These are phyloP conservation scores for Pemphredon lugubris DNA, from an alignment of 2,888 invertebrate genomes.

Conservation along the genomic window DNA sequence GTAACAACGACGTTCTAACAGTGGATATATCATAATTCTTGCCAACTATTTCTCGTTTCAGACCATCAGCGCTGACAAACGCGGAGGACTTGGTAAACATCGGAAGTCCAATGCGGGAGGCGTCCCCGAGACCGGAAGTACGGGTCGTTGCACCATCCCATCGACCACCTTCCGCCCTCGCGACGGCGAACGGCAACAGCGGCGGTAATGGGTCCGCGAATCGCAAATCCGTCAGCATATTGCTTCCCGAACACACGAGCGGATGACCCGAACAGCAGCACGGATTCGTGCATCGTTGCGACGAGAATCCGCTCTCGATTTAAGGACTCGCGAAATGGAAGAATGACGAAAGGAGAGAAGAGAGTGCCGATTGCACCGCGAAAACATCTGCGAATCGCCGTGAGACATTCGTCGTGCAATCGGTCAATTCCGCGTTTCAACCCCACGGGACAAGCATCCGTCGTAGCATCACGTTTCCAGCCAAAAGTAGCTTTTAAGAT, in stretches of 20 bases:
- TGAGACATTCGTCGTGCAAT: constrained; percentile 8
- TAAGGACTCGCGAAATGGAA: constrained; percentile 33
- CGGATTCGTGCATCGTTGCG: constrained; percentile 75
- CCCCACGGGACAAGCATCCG: constrained; percentile 1
- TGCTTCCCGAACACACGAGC: constrained; percentile 74
- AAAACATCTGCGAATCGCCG: background rate
- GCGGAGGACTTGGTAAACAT: constrained; percentile 66
- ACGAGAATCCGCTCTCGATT: constrained; percentile 68
- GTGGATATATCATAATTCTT: too few relatives aligned
- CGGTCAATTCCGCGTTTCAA: background rate
- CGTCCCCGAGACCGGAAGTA: constrained; percentile 75
- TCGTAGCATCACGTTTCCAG: constrained; percentile 23
- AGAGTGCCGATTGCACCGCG: constrained; percentile 8
- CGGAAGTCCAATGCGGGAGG: constrained; percentile 67
- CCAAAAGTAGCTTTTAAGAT: constrained; percentile 21
- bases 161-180: constrained; percentile 64
- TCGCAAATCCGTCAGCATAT: constrained; percentile 79
- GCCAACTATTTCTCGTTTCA: constrained; percentile 51
- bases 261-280: constrained; percentile 75
- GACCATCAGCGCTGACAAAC: constrained; percentile 58
- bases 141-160: constrained; percentile 76
- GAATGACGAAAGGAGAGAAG: background rate
- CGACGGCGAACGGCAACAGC: constrained; percentile 29
- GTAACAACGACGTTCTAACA: too few relatives aligned
- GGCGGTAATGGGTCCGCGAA: constrained; percentile 50